These are phyloP conservation scores for Lithobates sylvaticus DNA, from an alignment of 2,797 vertebrate genomes.

Conservation along the genomic window DNA sequence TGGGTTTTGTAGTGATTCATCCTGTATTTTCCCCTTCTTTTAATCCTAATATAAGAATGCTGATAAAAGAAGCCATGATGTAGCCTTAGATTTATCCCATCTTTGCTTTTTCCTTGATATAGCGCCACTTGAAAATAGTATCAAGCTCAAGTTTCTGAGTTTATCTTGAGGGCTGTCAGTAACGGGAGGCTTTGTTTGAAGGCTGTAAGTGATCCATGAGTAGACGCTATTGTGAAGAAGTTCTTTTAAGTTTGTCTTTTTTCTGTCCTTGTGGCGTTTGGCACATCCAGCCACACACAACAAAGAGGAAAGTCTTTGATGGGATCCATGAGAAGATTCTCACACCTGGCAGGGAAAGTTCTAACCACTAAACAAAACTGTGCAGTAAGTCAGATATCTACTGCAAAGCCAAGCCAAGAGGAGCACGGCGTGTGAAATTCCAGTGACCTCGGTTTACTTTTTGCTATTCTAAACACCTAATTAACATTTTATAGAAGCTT, in stretches of 20 bases:
- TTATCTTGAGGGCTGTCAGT: slow-evolving; percentile 70
- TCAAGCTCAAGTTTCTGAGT: slow-evolving; percentile 71
- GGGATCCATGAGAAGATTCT: slow-evolving; percentile 61
- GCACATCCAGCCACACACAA: slow-evolving; percentile 59
- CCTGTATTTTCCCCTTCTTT: slow-evolving; percentile 6
- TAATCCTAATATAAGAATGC: slow-evolving; percentile 66
- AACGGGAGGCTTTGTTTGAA: slow-evolving; percentile 69
- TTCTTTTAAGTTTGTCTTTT: slow-evolving; percentile 65
- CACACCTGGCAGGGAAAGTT: slow-evolving; percentile 61
- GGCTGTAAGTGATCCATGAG: slow-evolving; percentile 66
- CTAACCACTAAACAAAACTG: slow-evolving; percentile 41
- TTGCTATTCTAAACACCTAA: slow-evolving; percentile 1
- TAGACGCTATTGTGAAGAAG: slow-evolving; percentile 64
- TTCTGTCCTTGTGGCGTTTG: slow-evolving; percentile 60
- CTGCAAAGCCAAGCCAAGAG: slow-evolving; percentile 11
- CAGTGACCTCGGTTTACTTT: slow-evolving; percentile 20
- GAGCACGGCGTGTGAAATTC: neutral
- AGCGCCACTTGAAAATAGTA: slow-evolving; percentile 66
- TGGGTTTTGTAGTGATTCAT: slow-evolving; percentile 16
- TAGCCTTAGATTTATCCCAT: slow-evolving; percentile 60
- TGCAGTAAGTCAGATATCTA: slow-evolving; percentile 24
- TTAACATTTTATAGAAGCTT: neutral
- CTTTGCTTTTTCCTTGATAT: slow-evolving; percentile 65
- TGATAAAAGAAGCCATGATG: slow-evolving; percentile 68
- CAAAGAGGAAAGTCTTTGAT: slow-evolving; percentile 62